Base-by-base conservation (phyloP, 1,140 invertebrate genomes). In the Lepidurus apus region DNA sequence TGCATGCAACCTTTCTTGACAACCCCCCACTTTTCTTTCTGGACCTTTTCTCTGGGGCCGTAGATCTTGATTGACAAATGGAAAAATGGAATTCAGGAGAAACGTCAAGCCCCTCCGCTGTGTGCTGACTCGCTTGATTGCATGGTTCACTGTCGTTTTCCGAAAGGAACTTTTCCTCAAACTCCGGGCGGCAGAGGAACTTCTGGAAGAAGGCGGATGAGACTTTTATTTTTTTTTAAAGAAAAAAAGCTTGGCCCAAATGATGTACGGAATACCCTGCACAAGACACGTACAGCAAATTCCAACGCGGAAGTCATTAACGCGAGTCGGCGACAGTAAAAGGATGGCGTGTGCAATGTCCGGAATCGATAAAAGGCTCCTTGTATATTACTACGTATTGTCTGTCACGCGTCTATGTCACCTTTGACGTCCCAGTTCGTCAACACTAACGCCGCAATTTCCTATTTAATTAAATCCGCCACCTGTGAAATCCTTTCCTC, bases 101-200 rank as follows among this genome's bases (percentile, higher is more conserved):
- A 65, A 65, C 53, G 53, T 65, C 53, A 21, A 65, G 53, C 53
- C 53, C 53, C 53, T 65, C 53, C 21, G 53, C 53, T 65, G 53
- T 65, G n/a, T 65, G 53, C 53, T 65, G 53, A 65, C 53, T 65
- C 53, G 53, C 53, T 65, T 65, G 53, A 65, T 65, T 65, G 53
- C 53, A 65, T 65, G 53, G 53, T 65, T 65, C 53, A 65, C 53
- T 65, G 53, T 65, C 53, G 53, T 65, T 65, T 65, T 65, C 53
- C 53, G 21, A 65, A 7, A 65, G 17, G 17, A 65, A 65, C 53
- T 65, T 21, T 21, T 21, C 13, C 53, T 65, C 53, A 13, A 65
- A 13, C 7, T 21, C 53, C 53, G 17, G 21, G 21, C 17, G 5
- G 53, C 53, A 65, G 53, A 65, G 17, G 9, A 65, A 21, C 17